Evolutionary conservation across 2,113 vertebrate genomes (phyloP), one percentile per base, ranked within the genome.

Genomic region (Gymnarchus niloticus): DNA sequence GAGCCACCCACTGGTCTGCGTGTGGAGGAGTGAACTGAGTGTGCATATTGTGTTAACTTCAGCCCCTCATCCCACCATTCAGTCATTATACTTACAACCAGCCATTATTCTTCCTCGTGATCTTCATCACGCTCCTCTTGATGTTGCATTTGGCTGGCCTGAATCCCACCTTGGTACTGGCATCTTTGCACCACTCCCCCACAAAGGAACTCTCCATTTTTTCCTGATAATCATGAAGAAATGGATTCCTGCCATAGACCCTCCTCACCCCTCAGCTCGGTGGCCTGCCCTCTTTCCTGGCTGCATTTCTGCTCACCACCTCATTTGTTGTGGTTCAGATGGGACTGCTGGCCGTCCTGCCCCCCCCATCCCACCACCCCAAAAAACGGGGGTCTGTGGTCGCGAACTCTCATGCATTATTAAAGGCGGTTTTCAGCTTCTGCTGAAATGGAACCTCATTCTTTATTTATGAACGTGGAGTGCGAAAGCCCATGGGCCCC

Each of bases 241-340:
- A 78, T n/a, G 76, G 21, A 7, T 48, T 6, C 1, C 37, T 48
- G 76, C 8, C 44, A 8, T 8, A 5, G 7, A 0, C 41, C 69
- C 69, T 44, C 33, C 1, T 17, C 37, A 76, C 17, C 25, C 5
- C 44, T 76, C 9, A 14, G 37, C 37, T 44, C 5, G 1, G 8
- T 10, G 21, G 37, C 44, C 3, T 9, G 19, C 76, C 6, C 44
- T 48, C 21, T 3, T 78, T 48, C 44, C 23, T 37, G 23, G 19
- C 76, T 10, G 17, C 76, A 5, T 48, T 78, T 78, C 76, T 78
- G 33, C 46, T 37, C 46, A 3, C 73, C 73, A 48, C 73, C 73
- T 78, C 76, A 78, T 78, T 48, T 78, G 76, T 78, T 78, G 76
- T 78, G 76, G 76, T 78, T 78, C 44, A 78, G 76, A 78, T 78